These are phyloP conservation scores for Chrysolina americana DNA, from an alignment of 2,888 invertebrate genomes.

Conservation along the genomic window DNA sequence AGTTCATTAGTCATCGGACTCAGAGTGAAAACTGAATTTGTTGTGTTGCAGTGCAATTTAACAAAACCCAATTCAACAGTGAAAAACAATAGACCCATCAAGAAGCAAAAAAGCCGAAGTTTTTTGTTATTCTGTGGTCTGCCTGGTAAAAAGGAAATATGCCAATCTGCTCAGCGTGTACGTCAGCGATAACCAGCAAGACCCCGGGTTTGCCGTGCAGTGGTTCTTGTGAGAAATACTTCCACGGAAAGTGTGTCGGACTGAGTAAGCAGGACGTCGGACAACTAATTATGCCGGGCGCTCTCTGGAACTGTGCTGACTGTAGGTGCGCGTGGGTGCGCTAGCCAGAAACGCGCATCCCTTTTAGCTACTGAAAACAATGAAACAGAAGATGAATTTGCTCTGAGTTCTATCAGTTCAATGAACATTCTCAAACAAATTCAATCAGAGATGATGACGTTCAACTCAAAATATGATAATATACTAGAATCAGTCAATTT, in stretches of 20 bases:
- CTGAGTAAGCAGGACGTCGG: conserved; percentile 16
- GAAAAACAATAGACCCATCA: neutral
- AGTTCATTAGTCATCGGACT: conserved; percentile 5
- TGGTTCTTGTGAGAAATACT: conserved; percentile 25
- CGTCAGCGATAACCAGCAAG: conserved; percentile 19
- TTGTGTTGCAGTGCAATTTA: conserved; percentile 24
- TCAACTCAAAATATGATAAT: conserved; percentile 3
- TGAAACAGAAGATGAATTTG: conserved; percentile 6
- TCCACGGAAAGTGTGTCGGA: no score
- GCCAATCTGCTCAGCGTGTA: conserved; percentile 25
- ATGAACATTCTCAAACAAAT: conserved; percentile 18
- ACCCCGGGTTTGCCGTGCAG: conserved; percentile 23
- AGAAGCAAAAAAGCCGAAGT: conserved; percentile 21
- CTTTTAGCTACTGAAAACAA: conserved; percentile 5
- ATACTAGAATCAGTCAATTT: conserved; percentile 22
- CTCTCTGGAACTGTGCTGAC: conserved; percentile 21
- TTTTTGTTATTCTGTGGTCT: conserved; percentile 12
- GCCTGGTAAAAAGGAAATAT: conserved; percentile 17
- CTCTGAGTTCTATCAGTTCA: conserved; percentile 3
- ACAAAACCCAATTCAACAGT: no score
- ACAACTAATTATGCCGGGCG: conserved; percentile 7
- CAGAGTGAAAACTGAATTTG: conserved; percentile 25
- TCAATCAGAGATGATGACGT: conserved; percentile 12
- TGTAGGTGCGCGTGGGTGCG: neutral
- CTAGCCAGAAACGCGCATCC: neutral